These are phyloP conservation scores for Drosophila dives DNA, from an alignment of 2,888 invertebrate species.

Conservation along the genomic window DNA sequence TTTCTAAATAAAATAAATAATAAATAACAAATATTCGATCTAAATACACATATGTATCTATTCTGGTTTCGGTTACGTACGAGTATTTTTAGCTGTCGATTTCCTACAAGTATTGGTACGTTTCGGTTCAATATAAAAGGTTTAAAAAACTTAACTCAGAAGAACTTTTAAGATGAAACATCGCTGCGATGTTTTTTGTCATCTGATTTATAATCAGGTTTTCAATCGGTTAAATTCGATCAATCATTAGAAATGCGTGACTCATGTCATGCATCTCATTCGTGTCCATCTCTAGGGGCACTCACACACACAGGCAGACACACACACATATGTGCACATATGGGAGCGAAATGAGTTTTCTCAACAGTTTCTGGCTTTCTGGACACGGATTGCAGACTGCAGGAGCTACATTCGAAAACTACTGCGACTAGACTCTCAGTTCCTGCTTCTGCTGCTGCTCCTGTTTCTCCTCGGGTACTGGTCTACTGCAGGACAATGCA, in stretches of 20 bases:
- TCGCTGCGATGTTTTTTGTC: neutral
- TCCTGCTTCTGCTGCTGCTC: neutral
- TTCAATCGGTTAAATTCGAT: neutral
- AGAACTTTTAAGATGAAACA: neutral
- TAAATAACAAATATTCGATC: too few species aligned
- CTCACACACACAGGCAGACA: neutral
- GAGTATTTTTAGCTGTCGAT: too few species aligned
- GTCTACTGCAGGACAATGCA: slow-evolving; percentile 63
- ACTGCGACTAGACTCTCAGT: slow-evolving; percentile 22
- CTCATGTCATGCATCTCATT: neutral
- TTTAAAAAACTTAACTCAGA: neutral
- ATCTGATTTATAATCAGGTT: neutral
- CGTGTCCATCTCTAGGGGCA: slow-evolving; percentile 41
- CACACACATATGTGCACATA: slow-evolving; percentile 25
- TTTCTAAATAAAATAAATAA: too few species aligned
- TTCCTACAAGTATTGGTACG: neutral
- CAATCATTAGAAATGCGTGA: neutral
- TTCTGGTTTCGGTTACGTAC: neutral
- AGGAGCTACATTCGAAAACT: slow-evolving; percentile 35
- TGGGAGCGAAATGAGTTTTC: slow-evolving; percentile 60
- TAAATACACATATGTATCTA: too few species aligned
- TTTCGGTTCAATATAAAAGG: neutral
- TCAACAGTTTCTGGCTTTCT: slow-evolving; percentile 46
- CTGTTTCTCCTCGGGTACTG: slow-evolving; percentile 13
- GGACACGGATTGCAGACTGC: slow-evolving; percentile 14